Base-by-base conservation (phyloP, 1,140 invertebrate species). In the Papilio dardanus region DNA sequence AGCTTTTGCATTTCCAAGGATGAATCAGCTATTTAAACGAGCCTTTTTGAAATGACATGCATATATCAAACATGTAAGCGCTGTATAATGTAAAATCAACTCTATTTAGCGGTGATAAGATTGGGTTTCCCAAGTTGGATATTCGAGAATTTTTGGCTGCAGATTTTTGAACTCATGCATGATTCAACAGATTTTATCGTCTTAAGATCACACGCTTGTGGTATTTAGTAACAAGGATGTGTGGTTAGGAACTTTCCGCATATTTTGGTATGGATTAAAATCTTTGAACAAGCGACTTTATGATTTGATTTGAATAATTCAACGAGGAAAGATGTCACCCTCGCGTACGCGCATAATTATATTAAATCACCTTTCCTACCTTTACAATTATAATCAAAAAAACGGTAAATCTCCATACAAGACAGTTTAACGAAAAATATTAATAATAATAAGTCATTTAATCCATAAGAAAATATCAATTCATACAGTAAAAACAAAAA, bases 101-200 rank as follows among this genome's bases (percentile, higher is more conserved):
- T 12, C 14, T 54, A 54, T 10, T 1, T 0, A 3, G 3, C 3
- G 1, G 14, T 12, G 7, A 54, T 54, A 54, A 54, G 50, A 24
- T 14, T 54, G 21, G 7, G 21, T 54, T 12, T 24, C 50, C 50
- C 8, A 21, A 10, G 21, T 10, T 10, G 21, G 21, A 1, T 54
- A 54, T 24, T 24, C 50, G 21, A 24, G 7, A 54, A 54, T 54
- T 24, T 54, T 50, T 19, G 46, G 46, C n/a, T 21, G 10, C 50
- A 54, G 50, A 54, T 8, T 54, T 46, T 46, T 54, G 10, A 54
- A 54, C 12, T 62, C 54, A 62, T 62, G 30, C 54, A 62, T 62
- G 54, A 62, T 62, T 62, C 54, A 62, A 62, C 24, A 14, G 10
- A 54, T 54, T 54, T 12, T 62, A 28, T 14, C 24, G 24, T 28